Base-by-base conservation (phyloP, 2,888 invertebrate species). In the Ectemnius cavifrons region DNA sequence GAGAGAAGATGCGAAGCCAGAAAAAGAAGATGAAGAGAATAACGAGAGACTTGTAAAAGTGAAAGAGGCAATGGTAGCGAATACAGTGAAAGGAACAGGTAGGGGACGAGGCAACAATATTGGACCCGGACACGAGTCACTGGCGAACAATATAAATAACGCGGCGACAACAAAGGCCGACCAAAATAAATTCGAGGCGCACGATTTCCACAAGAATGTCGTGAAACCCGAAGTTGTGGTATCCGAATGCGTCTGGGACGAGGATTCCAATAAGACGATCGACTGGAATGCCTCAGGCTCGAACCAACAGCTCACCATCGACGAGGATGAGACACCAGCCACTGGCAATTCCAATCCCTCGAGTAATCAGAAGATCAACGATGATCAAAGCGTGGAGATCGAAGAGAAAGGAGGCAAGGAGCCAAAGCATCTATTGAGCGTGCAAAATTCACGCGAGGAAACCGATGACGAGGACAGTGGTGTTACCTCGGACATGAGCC, bases 401-500 rank as follows among this genome's bases (percentile, higher is more conserved):
- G 59, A 63, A 1, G 76, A 58, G 14, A 71, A 71, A 20, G 16
- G n/a, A 13, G 49, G 6, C 0, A 71, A 52, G 14, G 69, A 76
- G 8, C 18, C 67, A 56, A 84, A 81, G 16, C 77, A 79, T 37
- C 65, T 84, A 2, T 62, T 83, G 3, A 84, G 78, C 57, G 82
- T 86, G 0, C 84, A 86, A 28, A 88, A 85, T 75, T 85, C 86
- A 0, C 82, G 83, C 0, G 89, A 90, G 2, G 90, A 90, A 47
- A 90, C 90, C 2, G 94, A 94, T 84, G 95, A 95, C 83, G 92
- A 92, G 46, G 95, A 95, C 87, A 95, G 95, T 0, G 95, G 95
- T 0, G 94, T 95, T 0, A 95, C 94, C 0, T 93, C 93, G 0
- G 95, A 95, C 86, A 92, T 94, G 91, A 94, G 94, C 80, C 92